Base-by-base conservation (phyloP, 2,888 invertebrate genomes). In the Alloscopus bannaensis region DNA sequence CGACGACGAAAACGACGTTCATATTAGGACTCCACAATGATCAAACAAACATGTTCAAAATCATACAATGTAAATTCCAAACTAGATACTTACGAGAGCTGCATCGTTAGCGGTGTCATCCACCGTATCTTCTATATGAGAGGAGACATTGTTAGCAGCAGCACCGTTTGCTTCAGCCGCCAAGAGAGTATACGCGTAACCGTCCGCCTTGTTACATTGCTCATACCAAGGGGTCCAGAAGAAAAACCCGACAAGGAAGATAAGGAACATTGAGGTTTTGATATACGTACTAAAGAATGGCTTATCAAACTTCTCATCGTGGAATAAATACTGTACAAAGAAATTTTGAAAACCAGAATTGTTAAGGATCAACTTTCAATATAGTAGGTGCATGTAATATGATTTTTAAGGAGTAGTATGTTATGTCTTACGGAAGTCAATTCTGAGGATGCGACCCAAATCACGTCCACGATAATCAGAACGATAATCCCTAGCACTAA, bases 371-470 rank as follows among this genome's bases (percentile, higher is more conserved):
- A n/a, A n/a, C n/a, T n/a, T n/a, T n/a, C n/a, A n/a, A n/a, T n/a
- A n/a, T n/a, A n/a, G n/a, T n/a, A n/a, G n/a, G n/a, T n/a, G n/a
- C n/a, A n/a, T n/a, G n/a, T n/a, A n/a, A n/a, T n/a, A n/a, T n/a
- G n/a, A n/a, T n/a, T n/a, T n/a, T n/a, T n/a, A n/a, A n/a, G n/a
- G n/a, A n/a, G n/a, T n/a, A n/a, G n/a, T n/a, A n/a, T n/a, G n/a
- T n/a, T n/a, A n/a, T n/a, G n/a, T 84, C 87, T 89, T 90, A 98
- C 98, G 93, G 96, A 95, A 80, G 97, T 96, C 81, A 98, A 90
- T 90, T 98, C 97, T 45, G 96, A 95, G 64, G 97, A 98, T 69
- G 95, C 93, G 69, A 98, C 98, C 98, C 98, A 98, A 87, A 99
- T 93, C 77, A 98, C 90, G 90, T 98, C 97, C 85, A 98, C 98